Evolutionary conservation across 2,888 invertebrate genomes (phyloP), one percentile per base, ranked within the genome.

Genomic region (Andrena camellia): DNA sequence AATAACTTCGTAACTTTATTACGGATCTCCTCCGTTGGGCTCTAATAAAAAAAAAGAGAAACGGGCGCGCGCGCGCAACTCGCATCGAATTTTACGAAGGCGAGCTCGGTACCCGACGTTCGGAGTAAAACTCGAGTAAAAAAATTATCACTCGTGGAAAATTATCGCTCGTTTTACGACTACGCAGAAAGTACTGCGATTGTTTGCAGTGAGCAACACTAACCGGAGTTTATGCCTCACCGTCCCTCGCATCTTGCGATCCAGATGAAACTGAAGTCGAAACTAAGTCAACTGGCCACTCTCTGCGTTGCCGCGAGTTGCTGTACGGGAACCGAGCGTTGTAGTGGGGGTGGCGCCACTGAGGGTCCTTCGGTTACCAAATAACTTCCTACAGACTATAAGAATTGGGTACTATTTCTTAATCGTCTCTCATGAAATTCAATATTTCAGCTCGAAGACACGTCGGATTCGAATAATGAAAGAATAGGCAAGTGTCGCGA

Each of bases 1-100:
- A 91, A 92, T 91, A 91, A 91, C 90, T 92, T 91, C 88, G 91
- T 91, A 91, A 92, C 92, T 92, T 91, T 92, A 91, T 92, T 91
- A 90, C 87, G 86, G 74, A 84, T 87, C 90, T 87, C 84, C 83
- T 83, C 81, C 78, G 79, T 70, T 73, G 86, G 71, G 83, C 84
- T 81, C 85, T 90, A 89, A 90, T 89, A 90, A 90, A 90, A 88
- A 85, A 42, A 42, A 17, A 13, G 13, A 42, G 42, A 17, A 42
- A 87, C 76, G 35, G 10, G 10, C 2, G 33, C 33, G 7, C 33
- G 33, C 35, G 35, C 13, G 42, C 69, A 60, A 60, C 68, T 74
- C 74, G 71, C 69, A 57, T 72, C 54, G 70, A 78, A 86, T 88
- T 86, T 86, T 84, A 86, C 75, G 57, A 57, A 77, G 57, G 52